A percentile compares a stretch with the other conserved stretches of the same genome.
Evolutionary conservation across 2,888 invertebrate species (phyloP).

Genomic region (Euzetes globulus): DNA sequence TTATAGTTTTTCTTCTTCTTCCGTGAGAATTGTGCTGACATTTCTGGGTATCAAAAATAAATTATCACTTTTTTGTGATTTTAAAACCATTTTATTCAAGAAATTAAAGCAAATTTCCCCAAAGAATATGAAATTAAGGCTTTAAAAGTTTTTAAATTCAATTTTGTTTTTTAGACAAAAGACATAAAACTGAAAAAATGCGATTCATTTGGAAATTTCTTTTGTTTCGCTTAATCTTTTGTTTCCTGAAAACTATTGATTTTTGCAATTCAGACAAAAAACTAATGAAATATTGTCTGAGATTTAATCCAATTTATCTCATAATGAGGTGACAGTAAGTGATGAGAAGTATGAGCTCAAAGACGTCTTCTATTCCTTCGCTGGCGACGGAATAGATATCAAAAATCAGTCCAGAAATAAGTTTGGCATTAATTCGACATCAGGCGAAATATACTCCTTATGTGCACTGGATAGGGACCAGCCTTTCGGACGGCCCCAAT

Average conservation of each 20-base stretch:
- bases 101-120: too few species aligned
- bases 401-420: slow-evolving; percentile 50
- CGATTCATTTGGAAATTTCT: too few species aligned
- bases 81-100: too few species aligned
- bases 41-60: too few species aligned
- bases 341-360: not conserved
- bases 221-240: too few species aligned
- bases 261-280: not conserved
- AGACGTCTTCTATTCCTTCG: not conserved
- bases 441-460: slow-evolving; percentile 87
- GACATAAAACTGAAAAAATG: too few species aligned
- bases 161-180: too few species aligned
- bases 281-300: not conserved
- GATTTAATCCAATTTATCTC: not conserved
- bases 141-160: too few species aligned
- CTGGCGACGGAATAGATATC: not conserved
- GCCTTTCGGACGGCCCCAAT: slow-evolving; percentile 87
- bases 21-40: too few species aligned
- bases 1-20: too few species aligned
- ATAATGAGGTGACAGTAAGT: slow-evolving; percentile 15
- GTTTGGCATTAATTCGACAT: slow-evolving; percentile 90
- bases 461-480: slow-evolving; percentile 95
- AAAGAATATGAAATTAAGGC: too few species aligned
- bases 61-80: too few species aligned
- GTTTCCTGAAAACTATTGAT: not conserved